Percentiles rank a stretch among this genome's conserved stretches.
phyloP scores from a whole-genome alignment of 2,888 invertebrate species.

The Leptinotarsa haldemani region DNA sequence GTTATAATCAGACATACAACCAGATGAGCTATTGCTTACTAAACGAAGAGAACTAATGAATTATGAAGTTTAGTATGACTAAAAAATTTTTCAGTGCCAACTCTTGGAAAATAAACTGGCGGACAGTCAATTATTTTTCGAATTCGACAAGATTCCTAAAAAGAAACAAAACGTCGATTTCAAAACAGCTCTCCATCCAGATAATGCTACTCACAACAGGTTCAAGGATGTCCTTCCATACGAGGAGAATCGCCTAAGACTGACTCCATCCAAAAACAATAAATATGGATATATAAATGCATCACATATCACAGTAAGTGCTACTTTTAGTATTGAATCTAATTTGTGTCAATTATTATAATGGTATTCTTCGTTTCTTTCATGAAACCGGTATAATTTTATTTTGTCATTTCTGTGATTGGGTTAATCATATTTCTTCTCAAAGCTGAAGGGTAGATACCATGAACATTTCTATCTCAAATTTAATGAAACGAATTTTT shows the following conservation, averaged over 20 bases:
- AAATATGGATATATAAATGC: slow-evolving; percentile 93
- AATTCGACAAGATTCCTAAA: slow-evolving; percentile 87
- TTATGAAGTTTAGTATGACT: no score
- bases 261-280: slow-evolving; percentile 86
- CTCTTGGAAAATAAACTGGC: slow-evolving; percentile 76
- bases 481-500: no score
- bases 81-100: slow-evolving; percentile 68
- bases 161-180: slow-evolving; percentile 79
- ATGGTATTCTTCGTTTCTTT: neutral
- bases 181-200: slow-evolving; percentile 78
- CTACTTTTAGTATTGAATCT: neutral
- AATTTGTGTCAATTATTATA: neutral
- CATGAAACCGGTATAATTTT: neutral
- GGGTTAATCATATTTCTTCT: no score
- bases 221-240: slow-evolving; percentile 86
- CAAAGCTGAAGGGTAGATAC: no score
- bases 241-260: slow-evolving; percentile 86
- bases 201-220: slow-evolving; percentile 70
- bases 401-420: no score
- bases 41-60: no score
- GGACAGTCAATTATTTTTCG: slow-evolving; percentile 81
- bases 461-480: no score
- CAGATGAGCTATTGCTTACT: no score
- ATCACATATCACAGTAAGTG: slow-evolving; percentile 83
- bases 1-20: no score